Percentiles rank a stretch among this genome's conserved stretches.
Evolutionary conservation across 2,797 vertebrate genomes (phyloP).

Genomic region (Coregonus suidteri): DNA sequence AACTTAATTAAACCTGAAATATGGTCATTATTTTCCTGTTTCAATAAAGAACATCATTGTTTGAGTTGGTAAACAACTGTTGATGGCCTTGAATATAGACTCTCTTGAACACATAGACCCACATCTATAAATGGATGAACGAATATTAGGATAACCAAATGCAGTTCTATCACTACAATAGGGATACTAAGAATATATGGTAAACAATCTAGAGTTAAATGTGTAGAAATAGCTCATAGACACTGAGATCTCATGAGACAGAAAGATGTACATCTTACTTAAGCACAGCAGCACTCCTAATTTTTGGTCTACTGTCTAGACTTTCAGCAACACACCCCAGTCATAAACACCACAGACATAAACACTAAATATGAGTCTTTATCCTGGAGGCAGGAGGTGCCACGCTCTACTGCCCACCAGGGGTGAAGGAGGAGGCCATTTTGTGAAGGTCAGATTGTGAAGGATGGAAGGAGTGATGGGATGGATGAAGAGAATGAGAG

Average conservation of each 20-base stretch:
- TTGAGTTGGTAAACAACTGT: background rate
- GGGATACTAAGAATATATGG: background rate
- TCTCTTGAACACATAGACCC: no score
- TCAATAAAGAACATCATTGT: background rate
- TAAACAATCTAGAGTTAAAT: background rate
- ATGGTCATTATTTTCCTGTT: background rate
- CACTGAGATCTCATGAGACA: no score
- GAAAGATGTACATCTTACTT: background rate
- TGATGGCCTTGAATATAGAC: background rate
- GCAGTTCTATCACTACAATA: no score
- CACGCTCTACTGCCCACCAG: conserved; percentile 42
- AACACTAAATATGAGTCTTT: conserved; percentile 36
- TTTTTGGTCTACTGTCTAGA: background rate
- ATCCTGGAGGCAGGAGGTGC: conserved; percentile 44
- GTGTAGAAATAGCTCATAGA: background rate
- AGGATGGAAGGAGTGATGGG: conserved; percentile 61
- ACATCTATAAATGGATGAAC: background rate
- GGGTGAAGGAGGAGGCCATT: conserved; percentile 68
- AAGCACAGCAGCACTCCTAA: background rate
- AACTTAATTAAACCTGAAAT: background rate
- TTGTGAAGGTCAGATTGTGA: conserved; percentile 73
- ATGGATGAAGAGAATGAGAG: conserved; percentile 19
- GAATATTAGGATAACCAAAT: background rate
- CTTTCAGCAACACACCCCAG: conserved; percentile 5
- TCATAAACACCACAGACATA: conserved; percentile 23